Conservation (phyloP, 2,888 invertebrate species). For the Empis stercorea region DNA sequence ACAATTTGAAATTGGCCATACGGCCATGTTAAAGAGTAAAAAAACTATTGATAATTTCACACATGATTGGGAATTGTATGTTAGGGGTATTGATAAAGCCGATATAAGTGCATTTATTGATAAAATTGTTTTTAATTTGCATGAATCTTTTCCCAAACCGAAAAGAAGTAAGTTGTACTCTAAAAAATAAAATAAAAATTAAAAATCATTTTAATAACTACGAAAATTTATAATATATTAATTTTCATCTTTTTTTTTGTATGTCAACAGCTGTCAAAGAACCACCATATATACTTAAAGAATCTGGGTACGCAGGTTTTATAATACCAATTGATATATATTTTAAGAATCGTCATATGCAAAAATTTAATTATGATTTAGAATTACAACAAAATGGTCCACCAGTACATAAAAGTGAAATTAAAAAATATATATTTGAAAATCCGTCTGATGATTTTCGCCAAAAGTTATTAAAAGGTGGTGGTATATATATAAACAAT, state of each 20-base stretch:
- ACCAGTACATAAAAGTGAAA: conserved; percentile 54
- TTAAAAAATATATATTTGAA: conserved; percentile 73
- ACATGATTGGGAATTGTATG: conserved; percentile 95
- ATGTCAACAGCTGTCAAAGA: conserved; percentile 67
- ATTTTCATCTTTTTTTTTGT: too few species aligned
- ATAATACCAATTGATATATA: conserved; percentile 79
- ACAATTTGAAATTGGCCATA: conserved; percentile 85
- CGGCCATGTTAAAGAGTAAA: conserved; percentile 66
- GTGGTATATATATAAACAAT: conserved; percentile 46
- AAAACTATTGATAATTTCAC: conserved; percentile 84
- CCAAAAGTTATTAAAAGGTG: conserved; percentile 74
- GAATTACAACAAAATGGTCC: conserved; percentile 64
- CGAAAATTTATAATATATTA: background rate
- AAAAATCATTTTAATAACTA: background rate
- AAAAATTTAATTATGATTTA: conserved; percentile 79
- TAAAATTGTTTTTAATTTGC: conserved; percentile 80
- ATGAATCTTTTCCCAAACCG: conserved; percentile 85
- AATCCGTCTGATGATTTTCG: conserved; percentile 82
- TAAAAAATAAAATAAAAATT: conserved; percentile 1
- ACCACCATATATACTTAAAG: conserved; percentile 78
- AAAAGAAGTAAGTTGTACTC: conserved; percentile 56
- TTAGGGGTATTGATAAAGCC: conserved; percentile 74
- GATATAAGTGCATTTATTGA: conserved; percentile 86
- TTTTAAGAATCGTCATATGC: conserved; percentile 78
- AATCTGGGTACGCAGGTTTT: conserved; percentile 95